Percentiles rank a stretch among this genome's conserved stretches.
phyloP scores from a whole-genome alignment of 2,113 vertebrate genomes.

The Ictalurus furcatus region DNA sequence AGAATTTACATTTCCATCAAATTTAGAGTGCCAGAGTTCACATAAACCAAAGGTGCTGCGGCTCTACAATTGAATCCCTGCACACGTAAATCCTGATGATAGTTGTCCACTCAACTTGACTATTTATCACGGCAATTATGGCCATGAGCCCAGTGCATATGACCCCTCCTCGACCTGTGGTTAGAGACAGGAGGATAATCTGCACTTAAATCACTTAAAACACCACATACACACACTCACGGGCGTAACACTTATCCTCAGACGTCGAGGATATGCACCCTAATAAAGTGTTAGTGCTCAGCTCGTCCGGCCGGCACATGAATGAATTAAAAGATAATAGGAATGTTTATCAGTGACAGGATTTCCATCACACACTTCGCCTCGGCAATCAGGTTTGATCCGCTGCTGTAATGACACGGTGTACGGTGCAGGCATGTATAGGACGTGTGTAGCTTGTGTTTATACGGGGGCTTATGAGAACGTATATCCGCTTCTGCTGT shows the following conservation, averaged over 20 bases:
- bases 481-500: conserved; percentile 17
- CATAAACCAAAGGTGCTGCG: background rate
- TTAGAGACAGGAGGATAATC: conserved; percentile 49
- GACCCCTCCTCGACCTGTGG: conserved; percentile 55
- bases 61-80: background rate
- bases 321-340: conserved; percentile 51
- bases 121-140: conserved; percentile 43
- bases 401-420: conserved; percentile 43
- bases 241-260: background rate
- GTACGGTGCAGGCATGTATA: conserved; percentile 40
- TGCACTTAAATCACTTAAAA: conserved; percentile 46
- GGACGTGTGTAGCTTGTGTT: background rate
- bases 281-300: conserved; percentile 32
- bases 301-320: conserved; percentile 30
- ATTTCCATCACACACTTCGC: conserved; percentile 40
- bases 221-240: conserved; percentile 24
- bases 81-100: background rate
- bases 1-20: background rate
- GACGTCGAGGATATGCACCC: conserved; percentile 23
- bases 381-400: conserved; percentile 50
- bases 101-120: conserved; percentile 13
- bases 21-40: background rate
- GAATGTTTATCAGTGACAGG: conserved; percentile 48
- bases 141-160: conserved; percentile 29
- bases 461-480: background rate